These are phyloP conservation scores for Chiroxiphia lanceolata DNA, from an alignment of 2,797 vertebrate genomes.

Conservation along the genomic window DNA sequence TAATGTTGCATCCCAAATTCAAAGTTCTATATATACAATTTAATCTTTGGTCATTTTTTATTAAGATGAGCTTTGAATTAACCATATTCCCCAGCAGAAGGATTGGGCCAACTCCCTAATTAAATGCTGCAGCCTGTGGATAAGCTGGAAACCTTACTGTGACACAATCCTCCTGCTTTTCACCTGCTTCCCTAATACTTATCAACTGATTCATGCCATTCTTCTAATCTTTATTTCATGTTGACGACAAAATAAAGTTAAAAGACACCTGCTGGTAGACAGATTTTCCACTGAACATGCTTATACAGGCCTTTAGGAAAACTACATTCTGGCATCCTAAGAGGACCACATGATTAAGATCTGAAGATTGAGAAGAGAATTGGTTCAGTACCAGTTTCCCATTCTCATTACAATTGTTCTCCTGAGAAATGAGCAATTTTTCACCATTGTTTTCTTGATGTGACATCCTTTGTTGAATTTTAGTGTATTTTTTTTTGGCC, in stretches of 20 bases:
- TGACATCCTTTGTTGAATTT: conserved; percentile 53
- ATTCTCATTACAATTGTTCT: conserved; percentile 62
- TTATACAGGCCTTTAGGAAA: conserved; percentile 55
- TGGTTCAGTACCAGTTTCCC: conserved; percentile 55
- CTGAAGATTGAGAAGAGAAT: conserved; percentile 56
- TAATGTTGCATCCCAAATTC: conserved; percentile 42
- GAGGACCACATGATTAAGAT: conserved; percentile 63
- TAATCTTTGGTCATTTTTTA: conserved; percentile 25
- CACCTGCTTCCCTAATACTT: conserved; percentile 62
- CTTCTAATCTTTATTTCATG: conserved; percentile 47
- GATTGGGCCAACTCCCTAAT: conserved; percentile 77
- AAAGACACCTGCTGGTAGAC: conserved; percentile 53
- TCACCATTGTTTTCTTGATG: conserved; percentile 69
- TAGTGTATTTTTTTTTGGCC: neutral
- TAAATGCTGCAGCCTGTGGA: conserved; percentile 80
- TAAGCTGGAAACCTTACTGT: conserved; percentile 78
- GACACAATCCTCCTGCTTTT: conserved; percentile 81
- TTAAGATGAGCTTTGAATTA: neutral
- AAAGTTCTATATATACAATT: neutral
- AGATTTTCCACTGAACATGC: conserved; percentile 46
- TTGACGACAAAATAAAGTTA: conserved; percentile 40
- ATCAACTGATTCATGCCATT: conserved; percentile 37
- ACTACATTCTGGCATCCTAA: conserved; percentile 56
- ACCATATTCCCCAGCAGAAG: neutral
- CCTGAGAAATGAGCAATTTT: conserved; percentile 69